Base-by-base conservation (phyloP, 2,113 vertebrate genomes). In the Carassius carassius region DNA sequence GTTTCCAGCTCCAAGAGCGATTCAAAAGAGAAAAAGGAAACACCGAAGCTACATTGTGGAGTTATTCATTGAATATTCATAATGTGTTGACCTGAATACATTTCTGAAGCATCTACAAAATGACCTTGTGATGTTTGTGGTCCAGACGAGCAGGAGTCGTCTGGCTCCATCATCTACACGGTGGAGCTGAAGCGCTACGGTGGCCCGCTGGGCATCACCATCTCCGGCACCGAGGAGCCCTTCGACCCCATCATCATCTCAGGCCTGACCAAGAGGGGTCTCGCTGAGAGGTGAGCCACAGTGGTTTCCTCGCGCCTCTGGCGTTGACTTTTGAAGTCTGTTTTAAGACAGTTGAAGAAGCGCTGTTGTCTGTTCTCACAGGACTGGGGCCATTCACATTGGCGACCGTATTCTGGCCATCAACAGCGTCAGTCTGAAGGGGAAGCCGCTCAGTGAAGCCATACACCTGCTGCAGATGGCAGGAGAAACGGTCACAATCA, bases 171-270 rank as follows among this genome's bases (percentile, higher is more conserved):
- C 88, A 99, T 97, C 92, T 99, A 99, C 93, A 99, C 98, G 0
- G 98, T 99, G 92, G 97, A 99, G 87, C 90, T 99, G 90, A 98
- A 98, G 90, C 92, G 98, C 16, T 98, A 99, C 0, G 97, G 98
- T 0, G 98, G 98, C 0, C 98, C 98, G 10, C 92, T 99, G 92
- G 98, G 97, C 82, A 99, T 99, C 92, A 99, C 98, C 90, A 99
- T 99, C 93, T 99, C 98, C 0, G 98, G 98, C 88, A 99, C 98
- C 0, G 98, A 99, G 93, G 98, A 99, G 81, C 98, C 98, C 72
- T 99, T 99, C 0, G 98, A 99, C 91, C 98, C 98, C 78, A 99
- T 99, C 3, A 95, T 97, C 84, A 98, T 99, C 90, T 99, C 97
- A 0, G 98, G 97, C 49, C 94, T 99, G 76, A 99, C 97, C 88